Conservation (phyloP, 2,113 vertebrate species). For the Nerophis lumbriciformis region DNA sequence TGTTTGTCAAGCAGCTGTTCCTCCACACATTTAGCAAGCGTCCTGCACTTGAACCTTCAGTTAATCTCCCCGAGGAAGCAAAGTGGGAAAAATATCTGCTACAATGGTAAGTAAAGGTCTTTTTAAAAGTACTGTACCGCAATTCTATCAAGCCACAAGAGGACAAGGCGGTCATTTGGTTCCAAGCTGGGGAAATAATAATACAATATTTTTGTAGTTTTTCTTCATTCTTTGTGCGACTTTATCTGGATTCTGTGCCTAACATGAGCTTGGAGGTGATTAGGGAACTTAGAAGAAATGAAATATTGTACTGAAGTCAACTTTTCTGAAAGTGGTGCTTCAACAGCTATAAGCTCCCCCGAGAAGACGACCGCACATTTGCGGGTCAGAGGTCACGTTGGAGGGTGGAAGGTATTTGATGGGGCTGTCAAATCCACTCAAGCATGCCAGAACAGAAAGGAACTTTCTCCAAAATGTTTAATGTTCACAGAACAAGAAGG, state of each 20-base stretch:
- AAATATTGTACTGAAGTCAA: background rate
- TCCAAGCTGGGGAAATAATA: constrained; percentile 11
- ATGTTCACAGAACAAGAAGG: too few species aligned
- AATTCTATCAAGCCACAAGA: constrained; percentile 10
- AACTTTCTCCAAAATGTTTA: too few species aligned
- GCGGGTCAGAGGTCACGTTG: too few species aligned
- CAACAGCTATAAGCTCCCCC: too few species aligned
- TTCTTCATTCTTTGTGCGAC: background rate
- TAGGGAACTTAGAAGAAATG: background rate
- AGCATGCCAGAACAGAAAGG: background rate
- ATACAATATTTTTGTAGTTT: constrained; percentile 10
- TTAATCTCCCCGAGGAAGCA: constrained; percentile 23
- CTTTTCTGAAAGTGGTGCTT: background rate
- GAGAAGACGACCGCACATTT: too few species aligned
- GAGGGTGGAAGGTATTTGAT: background rate
- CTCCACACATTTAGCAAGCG: background rate
- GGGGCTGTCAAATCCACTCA: background rate
- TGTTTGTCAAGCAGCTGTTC: background rate
- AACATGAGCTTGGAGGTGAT: background rate
- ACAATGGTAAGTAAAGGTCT: constrained; percentile 15
- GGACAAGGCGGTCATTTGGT: background rate
- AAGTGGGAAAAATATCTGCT: constrained; percentile 7
- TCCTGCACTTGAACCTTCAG: constrained; percentile 22
- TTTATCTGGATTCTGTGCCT: background rate
- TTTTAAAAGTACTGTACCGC: constrained; percentile 5